Conservation (phyloP, 2,797 vertebrate genomes). For the Cacajao melanocephalus region DNA sequence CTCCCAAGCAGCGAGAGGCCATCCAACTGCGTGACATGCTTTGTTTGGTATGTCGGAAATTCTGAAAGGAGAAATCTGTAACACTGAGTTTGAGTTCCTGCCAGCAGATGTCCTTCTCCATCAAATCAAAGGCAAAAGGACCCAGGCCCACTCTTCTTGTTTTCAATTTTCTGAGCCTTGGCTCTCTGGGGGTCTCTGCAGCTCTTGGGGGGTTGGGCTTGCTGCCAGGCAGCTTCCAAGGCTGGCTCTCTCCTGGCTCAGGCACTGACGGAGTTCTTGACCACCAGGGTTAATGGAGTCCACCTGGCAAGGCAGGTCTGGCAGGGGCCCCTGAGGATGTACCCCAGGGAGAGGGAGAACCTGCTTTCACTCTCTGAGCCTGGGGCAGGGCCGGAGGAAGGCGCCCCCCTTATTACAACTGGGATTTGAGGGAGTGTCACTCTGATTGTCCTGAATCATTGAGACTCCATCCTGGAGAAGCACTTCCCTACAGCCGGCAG, state of each 20-base stretch:
- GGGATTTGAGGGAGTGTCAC: not conserved
- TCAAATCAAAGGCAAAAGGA: not conserved
- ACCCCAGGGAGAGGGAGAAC: no score
- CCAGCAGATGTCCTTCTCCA: slow-evolving; percentile 43
- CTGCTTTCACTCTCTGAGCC: not conserved
- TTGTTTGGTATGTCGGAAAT: not conserved
- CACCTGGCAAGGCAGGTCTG: not conserved
- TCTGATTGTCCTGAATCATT: not conserved
- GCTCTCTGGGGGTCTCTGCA: not conserved
- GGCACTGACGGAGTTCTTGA: not conserved
- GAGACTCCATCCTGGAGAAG: not conserved
- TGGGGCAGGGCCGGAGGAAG: not conserved
- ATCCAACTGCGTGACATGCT: rapidly evolving
- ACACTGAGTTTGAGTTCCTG: not conserved
- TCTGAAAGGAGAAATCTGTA: not conserved
- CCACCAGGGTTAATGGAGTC: not conserved
- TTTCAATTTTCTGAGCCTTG: slow-evolving; percentile 9
- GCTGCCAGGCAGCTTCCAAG: not conserved
- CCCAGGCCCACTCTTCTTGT: not conserved
- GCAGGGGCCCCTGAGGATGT: not conserved
- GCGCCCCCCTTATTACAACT: no score
- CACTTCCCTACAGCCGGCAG: not conserved
- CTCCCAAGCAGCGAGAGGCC: not conserved
- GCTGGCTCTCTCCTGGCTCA: not conserved
- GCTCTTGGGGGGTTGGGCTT: not conserved